Base-by-base conservation (phyloP, 2,888 invertebrate species). In the Drosophila stalkeri region DNA sequence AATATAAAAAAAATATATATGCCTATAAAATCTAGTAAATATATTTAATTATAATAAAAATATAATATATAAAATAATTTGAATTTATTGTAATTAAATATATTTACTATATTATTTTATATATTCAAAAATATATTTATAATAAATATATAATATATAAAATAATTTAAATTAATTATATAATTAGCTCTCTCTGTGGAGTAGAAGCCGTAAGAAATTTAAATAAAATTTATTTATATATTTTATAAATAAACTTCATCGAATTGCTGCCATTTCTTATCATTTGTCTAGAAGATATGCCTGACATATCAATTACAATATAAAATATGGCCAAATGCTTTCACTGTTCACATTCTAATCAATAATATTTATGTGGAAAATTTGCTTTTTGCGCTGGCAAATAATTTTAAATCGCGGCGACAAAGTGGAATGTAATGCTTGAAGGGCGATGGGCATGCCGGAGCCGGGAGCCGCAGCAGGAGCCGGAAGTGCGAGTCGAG, bases 361-460 rank as follows among this genome's bases (percentile, higher is more conserved):
- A 79, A 83, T 86, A 82, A 80, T 74, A 66, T 52, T 64, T 65
- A 43, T 61, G 49, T 47, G 60, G 39, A 54, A 59, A 67, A 69
- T 72, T 78, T 74, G 47, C 72, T 61, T 54, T 55, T 60, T 18
- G 61, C 51, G 67, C 64, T 64, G 35, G 46, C 51, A 71, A 78
- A 82, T 77, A 66, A 61, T 69, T 62, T 67, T 60, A 57, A 64
- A 64, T 35, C 51, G 46, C 41, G 47, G n/a, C 51, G 76, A 62
- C 67, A 72, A 62, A 49, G 49, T 69, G n/a, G 56, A 27, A 31
- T 18, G 56, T 18, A 27, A 3, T 18, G 23, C 33, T 43, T 12
- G 6, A 2, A 39, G 39, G 52, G 37, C 16, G 12, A 1, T 2
- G 2, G 35, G 35, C 52, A 18, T 7, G 18, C 7, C 3, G 33